Evolutionary conservation across 1,140 invertebrate species (phyloP), one percentile per base, ranked within the genome.

Genomic region (Spodoptera frugiperda): DNA sequence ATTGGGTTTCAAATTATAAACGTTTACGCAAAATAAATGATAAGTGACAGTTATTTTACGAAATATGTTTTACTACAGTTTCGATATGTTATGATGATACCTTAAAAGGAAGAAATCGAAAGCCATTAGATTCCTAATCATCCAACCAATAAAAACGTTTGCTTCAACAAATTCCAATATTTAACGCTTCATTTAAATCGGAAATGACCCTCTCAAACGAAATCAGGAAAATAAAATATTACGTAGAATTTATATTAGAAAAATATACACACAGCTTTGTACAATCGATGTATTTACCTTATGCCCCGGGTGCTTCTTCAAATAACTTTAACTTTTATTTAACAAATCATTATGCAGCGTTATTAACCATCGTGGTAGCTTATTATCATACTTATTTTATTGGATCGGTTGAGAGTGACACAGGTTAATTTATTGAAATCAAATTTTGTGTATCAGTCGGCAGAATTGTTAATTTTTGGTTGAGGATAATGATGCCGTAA

Each of bases 141-240:
- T 9, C 19, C 15, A 53, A 5, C 17, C 51, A 53, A 53, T 53
- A 17, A 53, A 19, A 17, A 15, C 9, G 5, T 53, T 53, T 53
- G 19, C 19, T 55, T 21, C 53, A 30, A 57, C 17, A 14, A 11
- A 57, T 57, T 55, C 21, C 19, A 57, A 57, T 39, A 61, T 39
- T 61, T 10, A 61, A n/a, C 3, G 30, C 30, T 17, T 44, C n/a
- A 44, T 57, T 57, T 14, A n/a, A 17, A 17, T 15, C 30, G 9
- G n/a, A 17, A 39, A 61, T 61, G 15, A 44, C 6, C 2, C 14
- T 11, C 33, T 61, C 11, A 8, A 44, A 61, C 11, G n/a, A 17
- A 17, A 44, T 44, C 14, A 61, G 30, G 30, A 39, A 55, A 55
- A 25, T 21, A 25, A 25, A 55, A 25, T 25, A 21, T 21, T 21